A percentile compares a stretch with the other conserved stretches of the same genome.
Evolutionary conservation across 2,888 invertebrate genomes (phyloP).

Genomic region (Scaptomyza flava): DNA sequence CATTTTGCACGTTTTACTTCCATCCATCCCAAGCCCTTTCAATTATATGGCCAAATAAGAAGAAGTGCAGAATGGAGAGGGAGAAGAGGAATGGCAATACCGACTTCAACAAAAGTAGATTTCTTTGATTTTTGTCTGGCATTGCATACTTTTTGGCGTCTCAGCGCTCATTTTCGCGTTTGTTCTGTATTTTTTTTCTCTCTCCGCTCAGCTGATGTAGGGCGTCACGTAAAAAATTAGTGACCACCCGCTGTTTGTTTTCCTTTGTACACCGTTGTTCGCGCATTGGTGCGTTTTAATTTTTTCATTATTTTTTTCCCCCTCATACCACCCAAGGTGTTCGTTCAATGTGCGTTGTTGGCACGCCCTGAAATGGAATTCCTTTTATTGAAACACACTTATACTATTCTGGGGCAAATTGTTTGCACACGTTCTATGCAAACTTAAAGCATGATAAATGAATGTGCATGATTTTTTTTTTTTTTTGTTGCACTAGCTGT

Average conservation of each 20-base stretch:
- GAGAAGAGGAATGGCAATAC: conserved; percentile 26
- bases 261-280: conserved; percentile 13
- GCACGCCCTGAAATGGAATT: conserved; percentile 67
- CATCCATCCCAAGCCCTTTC: conserved; percentile 54
- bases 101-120: conserved; percentile 35
- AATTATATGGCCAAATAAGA: conserved; percentile 50
- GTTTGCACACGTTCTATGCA: conserved; percentile 72
- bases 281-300: conserved; percentile 6
- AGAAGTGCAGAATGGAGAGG: conserved; percentile 1
- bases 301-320: conserved; percentile 2
- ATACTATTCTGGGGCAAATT: conserved; percentile 49
- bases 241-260: conserved; percentile 70
- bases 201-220: conserved; percentile 37
- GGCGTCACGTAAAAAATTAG: conserved; percentile 76
- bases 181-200: conserved; percentile 34
- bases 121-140: conserved; percentile 68
- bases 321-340: conserved; percentile 65
- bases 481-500: conserved; percentile 14
- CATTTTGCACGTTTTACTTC: conserved; percentile 60
- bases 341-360: conserved; percentile 47
- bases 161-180: conserved; percentile 64
- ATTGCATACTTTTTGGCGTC: conserved; percentile 71
- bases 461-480: conserved; percentile 56
- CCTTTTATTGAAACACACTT: conserved; percentile 51
- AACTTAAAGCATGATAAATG: conserved; percentile 81